Evolutionary conservation across 2,113 vertebrate genomes (phyloP).

Genomic region (Condylura cristata): DNA sequence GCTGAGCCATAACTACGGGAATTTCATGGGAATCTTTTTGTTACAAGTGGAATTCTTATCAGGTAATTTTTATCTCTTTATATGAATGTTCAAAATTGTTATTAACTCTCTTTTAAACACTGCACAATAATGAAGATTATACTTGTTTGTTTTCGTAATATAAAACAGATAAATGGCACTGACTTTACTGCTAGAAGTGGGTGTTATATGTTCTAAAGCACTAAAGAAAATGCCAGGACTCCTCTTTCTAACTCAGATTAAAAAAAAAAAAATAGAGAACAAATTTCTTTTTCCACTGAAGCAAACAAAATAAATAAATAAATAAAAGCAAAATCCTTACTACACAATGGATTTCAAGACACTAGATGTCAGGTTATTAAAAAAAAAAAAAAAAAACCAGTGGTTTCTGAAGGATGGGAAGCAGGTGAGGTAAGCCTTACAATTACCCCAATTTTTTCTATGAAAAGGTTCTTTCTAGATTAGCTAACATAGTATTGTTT

Average conservation of each 20-base stretch:
- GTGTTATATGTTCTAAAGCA: neutral
- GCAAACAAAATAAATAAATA: neutral
- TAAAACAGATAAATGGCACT: neutral
- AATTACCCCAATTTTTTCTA: neutral
- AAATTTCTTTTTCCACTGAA: neutral
- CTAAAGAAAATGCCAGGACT: neutral
- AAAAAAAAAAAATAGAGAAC: neutral
- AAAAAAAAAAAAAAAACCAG: too few species aligned
- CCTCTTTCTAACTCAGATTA: neutral
- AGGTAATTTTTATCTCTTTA: neutral
- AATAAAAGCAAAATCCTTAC: neutral
- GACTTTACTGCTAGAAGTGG: neutral
- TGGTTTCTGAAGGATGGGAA: neutral
- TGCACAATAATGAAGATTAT: neutral
- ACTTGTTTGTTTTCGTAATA: neutral
- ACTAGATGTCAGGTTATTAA: neutral
- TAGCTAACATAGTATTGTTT: neutral
- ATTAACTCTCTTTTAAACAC: neutral
- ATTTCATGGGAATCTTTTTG: neutral
- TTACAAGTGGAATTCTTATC: neutral
- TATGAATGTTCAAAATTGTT: neutral
- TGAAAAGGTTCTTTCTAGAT: neutral
- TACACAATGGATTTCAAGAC: neutral
- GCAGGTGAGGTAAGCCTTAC: accelerated
- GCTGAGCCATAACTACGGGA: neutral